Percentiles rank a stretch among this genome's conserved stretches.
These are phyloP conservation scores for Sciurus carolinensis DNA, from an alignment of 2,797 vertebrate genomes.

Conservation along the genomic window DNA sequence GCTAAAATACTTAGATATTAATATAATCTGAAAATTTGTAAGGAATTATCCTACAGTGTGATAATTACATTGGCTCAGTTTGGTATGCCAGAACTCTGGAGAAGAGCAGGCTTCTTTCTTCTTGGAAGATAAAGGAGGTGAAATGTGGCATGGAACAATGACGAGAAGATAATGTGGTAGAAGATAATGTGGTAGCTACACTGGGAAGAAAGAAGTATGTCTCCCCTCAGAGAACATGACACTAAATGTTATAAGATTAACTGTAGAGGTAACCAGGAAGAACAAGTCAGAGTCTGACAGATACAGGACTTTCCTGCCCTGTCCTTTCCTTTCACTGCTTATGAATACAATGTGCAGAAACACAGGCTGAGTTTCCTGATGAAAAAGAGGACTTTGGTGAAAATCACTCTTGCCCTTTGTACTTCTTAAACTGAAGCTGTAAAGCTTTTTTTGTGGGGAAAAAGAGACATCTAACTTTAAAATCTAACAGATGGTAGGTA, in stretches of 20 bases:
- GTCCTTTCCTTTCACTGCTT: background rate
- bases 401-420: background rate
- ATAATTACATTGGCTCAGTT: background rate
- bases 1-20: background rate
- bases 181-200: background rate
- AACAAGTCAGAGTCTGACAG: background rate
- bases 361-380: background rate
- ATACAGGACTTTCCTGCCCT: background rate
- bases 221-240: background rate
- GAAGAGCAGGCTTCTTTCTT: background rate
- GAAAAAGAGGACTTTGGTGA: background rate
- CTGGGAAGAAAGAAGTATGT: background rate
- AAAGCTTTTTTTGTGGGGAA: background rate
- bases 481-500: background rate
- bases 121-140: background rate
- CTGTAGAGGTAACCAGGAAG: background rate
- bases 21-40: background rate
- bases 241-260: background rate
- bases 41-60: background rate
- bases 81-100: background rate
- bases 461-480: background rate
- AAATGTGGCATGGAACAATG: background rate
- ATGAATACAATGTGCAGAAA: background rate
- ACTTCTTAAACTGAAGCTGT: background rate
- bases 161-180: background rate